These are phyloP conservation scores for Cinara cedri DNA, from an alignment of 2,888 invertebrate species.

Conservation along the genomic window DNA sequence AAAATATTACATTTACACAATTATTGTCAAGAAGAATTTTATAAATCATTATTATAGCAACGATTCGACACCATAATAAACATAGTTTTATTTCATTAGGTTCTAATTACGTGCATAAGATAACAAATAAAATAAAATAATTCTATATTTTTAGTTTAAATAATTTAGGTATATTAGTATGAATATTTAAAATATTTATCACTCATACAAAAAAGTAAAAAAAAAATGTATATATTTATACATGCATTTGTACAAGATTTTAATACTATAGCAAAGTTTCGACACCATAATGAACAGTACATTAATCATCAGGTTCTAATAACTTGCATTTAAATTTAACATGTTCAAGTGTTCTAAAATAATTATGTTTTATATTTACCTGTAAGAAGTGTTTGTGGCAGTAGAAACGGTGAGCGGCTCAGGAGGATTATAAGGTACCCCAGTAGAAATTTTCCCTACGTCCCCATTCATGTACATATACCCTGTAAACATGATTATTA, in stretches of 20 bases:
- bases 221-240: neutral
- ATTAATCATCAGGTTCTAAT: constrained; percentile 47
- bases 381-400: constrained; percentile 63
- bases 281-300: constrained; percentile 42
- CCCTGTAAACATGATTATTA: constrained; percentile 65
- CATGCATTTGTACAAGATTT: constrained; percentile 25
- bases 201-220: constrained; percentile 28
- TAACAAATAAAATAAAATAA: neutral
- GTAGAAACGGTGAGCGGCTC: constrained; percentile 66
- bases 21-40: neutral
- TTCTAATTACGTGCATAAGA: constrained; percentile 4
- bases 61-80: constrained; percentile 23
- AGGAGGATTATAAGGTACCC: constrained; percentile 75
- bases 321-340: constrained; percentile 27
- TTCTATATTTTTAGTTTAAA: neutral
- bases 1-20: constrained; percentile 6
- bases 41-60: neutral
- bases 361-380: constrained; percentile 58
- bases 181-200: neutral
- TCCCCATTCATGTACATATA: constrained; percentile 85
- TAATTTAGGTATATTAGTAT: neutral
- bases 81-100: neutral
- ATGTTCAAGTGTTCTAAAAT: neutral
- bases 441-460: constrained; percentile 76
- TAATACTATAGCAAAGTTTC: constrained; percentile 41